Evolutionary conservation across 2,797 vertebrate genomes (phyloP).

Genomic region (Ctenopoma kingsleyae): DNA sequence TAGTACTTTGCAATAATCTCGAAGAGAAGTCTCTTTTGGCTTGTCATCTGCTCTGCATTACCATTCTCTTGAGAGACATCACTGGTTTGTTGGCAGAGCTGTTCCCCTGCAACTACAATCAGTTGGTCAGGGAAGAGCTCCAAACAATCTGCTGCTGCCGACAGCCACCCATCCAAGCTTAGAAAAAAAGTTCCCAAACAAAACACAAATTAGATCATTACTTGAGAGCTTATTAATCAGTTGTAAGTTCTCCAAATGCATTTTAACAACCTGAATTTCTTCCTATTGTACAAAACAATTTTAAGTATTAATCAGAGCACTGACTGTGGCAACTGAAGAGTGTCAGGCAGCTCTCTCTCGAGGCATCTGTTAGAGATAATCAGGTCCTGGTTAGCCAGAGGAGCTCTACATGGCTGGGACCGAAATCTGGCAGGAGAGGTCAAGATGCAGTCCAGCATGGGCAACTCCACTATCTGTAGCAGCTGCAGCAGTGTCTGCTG

Average conservation of each 20-base stretch:
- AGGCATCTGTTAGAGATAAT: constrained; percentile 90
- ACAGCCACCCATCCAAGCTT: constrained; percentile 88
- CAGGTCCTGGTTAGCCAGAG: constrained; percentile 80
- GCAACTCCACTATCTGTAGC: constrained; percentile 89
- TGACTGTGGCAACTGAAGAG: constrained; percentile 86
- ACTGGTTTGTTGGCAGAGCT: constrained; percentile 77
- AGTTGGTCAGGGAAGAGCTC: constrained; percentile 91
- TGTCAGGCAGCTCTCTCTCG: constrained; percentile 85
- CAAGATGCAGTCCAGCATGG: constrained; percentile 88
- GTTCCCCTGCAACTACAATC: constrained; percentile 86
- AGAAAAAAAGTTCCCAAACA: neutral
- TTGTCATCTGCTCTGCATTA: constrained; percentile 52
- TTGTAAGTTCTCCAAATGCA: neutral
- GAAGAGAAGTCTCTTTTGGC: constrained; percentile 89
- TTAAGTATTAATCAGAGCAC: constrained; percentile 53
- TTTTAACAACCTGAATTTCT: neutral
- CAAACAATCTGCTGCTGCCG: constrained; percentile 88
- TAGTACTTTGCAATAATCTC: constrained; percentile 90
- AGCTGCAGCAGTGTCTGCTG: constrained; percentile 88
- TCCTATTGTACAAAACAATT: neutral
- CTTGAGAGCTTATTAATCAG: neutral
- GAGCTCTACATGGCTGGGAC: constrained; percentile 36
- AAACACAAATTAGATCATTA: neutral
- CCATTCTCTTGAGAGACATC: constrained; percentile 22
- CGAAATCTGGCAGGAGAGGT: constrained; percentile 76